These are phyloP conservation scores for Lipophrys pholis DNA, from an alignment of 2,113 vertebrate species.

Conservation along the genomic window DNA sequence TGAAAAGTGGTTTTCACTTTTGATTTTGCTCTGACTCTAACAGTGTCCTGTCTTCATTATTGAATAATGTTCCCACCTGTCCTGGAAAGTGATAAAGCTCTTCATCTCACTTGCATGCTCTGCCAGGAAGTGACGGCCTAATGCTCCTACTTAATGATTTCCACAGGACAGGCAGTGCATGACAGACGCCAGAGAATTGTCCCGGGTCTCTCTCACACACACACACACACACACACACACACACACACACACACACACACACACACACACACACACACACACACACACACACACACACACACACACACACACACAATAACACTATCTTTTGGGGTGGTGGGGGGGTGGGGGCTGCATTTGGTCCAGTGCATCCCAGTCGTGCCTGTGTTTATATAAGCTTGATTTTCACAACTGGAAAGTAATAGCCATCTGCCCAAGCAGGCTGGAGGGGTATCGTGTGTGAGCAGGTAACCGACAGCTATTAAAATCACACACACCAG, in stretches of 20 bases:
- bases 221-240: slow-evolving; percentile 47
- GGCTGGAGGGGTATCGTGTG: slow-evolving; percentile 78
- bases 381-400: slow-evolving; percentile 82
- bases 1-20: slow-evolving; percentile 49
- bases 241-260: slow-evolving; percentile 55
- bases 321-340: slow-evolving; percentile 70
- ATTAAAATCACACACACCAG: slow-evolving; percentile 79
- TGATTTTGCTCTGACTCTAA: slow-evolving; percentile 43
- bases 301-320: slow-evolving; percentile 49
- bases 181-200: slow-evolving; percentile 76
- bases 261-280: slow-evolving; percentile 44
- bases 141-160: slow-evolving; percentile 83
- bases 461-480: slow-evolving; percentile 81
- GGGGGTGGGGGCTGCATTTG: slow-evolving; percentile 65
- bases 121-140: slow-evolving; percentile 80
- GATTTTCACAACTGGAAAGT: slow-evolving; percentile 85
- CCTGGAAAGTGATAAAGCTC: slow-evolving; percentile 69
- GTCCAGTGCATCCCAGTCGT: slow-evolving; percentile 68
- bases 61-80: slow-evolving; percentile 66
- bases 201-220: slow-evolving; percentile 44
- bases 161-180: slow-evolving; percentile 77
- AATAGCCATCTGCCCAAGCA: slow-evolving; percentile 82
- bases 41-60: slow-evolving; percentile 14
- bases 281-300: slow-evolving; percentile 42
- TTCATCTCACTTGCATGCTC: slow-evolving; percentile 71